Evolutionary conservation across 2,888 invertebrate species (phyloP).

Genomic region (Lasioglossum oenotherae): DNA sequence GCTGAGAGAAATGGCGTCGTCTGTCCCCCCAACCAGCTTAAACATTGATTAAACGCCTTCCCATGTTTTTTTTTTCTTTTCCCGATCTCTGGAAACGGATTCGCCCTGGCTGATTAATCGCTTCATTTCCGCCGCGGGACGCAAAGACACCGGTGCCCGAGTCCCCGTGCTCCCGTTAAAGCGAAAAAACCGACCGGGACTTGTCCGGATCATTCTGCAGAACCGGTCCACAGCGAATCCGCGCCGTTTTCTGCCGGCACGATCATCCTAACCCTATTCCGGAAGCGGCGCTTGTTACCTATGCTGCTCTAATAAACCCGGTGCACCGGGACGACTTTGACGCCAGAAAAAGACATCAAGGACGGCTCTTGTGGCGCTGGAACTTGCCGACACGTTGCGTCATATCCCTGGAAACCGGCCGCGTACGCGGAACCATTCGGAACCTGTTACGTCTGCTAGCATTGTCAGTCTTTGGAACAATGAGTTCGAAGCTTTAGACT

Average conservation of each 20-base stretch:
- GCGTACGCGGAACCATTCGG: neutral
- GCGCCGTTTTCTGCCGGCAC: neutral
- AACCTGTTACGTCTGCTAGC: constrained; percentile 1
- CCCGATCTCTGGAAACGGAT: constrained; percentile 27
- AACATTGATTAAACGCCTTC: constrained; percentile 37
- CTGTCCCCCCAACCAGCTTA: neutral
- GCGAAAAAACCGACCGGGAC: neutral
- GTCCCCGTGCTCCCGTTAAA: neutral
- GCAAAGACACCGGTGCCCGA: constrained; percentile 16
- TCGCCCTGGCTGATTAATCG: constrained; percentile 34
- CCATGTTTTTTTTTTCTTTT: neutral
- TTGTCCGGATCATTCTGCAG: neutral
- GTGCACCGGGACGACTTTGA: neutral
- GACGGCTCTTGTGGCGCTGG: constrained; percentile 51
- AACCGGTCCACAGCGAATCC: neutral
- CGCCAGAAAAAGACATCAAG: constrained; percentile 65
- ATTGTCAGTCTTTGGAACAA: neutral
- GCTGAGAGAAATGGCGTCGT: constrained; percentile 21
- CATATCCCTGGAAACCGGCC: neutral
- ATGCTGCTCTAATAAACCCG: constrained; percentile 26
- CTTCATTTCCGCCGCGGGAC: constrained; percentile 45
- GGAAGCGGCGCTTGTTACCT: constrained; percentile 3
- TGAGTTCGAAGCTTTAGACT: neutral
- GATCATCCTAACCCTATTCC: neutral
- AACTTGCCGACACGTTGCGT: neutral